Conservation (phyloP, 2,113 vertebrate genomes). For the Varanus komodoensis region DNA sequence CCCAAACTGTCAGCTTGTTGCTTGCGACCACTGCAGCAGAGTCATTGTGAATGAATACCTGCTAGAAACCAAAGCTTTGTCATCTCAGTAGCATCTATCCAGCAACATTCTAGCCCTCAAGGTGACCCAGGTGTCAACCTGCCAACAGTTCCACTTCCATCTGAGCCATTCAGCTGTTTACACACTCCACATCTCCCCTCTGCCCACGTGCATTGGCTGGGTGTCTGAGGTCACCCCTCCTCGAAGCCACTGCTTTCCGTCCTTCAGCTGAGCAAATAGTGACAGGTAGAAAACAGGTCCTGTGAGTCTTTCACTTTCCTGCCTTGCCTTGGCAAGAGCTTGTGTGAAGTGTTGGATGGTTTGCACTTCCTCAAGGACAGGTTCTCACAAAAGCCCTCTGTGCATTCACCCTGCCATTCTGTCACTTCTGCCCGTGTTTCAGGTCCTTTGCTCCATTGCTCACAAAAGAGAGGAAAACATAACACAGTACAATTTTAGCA, state of each 20-base stretch:
- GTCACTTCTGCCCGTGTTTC: neutral
- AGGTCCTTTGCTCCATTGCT: neutral
- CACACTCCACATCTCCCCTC: too few relatives aligned
- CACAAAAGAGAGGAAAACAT: neutral
- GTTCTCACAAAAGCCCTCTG: neutral
- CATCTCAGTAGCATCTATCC: neutral
- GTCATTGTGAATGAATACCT: neutral
- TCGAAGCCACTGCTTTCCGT: neutral
- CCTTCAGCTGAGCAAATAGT: constrained; percentile 1
- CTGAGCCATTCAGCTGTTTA: neutral
- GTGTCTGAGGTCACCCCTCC: accelerated
- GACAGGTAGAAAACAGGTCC: neutral
- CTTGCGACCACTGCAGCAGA: neutral
- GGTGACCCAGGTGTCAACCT: neutral
- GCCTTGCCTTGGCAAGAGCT: neutral
- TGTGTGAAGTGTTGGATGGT: neutral
- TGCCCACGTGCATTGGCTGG: neutral
- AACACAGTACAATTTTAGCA: neutral
- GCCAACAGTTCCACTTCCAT: neutral
- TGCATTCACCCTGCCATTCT: neutral
- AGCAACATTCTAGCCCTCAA: neutral
- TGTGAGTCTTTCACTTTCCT: neutral
- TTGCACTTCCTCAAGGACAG: neutral
- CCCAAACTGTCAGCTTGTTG: neutral
- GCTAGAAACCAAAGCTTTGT: neutral